Base-by-base conservation (phyloP, 2,888 invertebrate species). In the Branchellion lobata region DNA sequence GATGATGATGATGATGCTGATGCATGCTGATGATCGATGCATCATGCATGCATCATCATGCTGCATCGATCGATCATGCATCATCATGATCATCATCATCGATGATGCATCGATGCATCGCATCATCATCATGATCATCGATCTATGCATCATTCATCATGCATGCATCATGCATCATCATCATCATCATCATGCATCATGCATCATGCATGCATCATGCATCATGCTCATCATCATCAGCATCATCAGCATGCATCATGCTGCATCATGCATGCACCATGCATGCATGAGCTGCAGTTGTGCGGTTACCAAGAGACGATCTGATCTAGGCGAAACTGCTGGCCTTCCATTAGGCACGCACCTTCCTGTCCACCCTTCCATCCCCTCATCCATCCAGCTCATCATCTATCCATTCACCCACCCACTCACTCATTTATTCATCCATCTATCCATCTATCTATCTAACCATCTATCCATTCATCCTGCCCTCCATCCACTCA, bases 321-420 rank as follows among this genome's bases (percentile, higher is more conserved):
- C 5, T 40, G 40, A 40, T 40, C n/a, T 65, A 27, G 21, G 21
- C 33, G 18, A 47, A 33, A 18, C 24, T 51, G 3, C 24, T n/a
- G 47, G 21, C 1, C 57, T 31, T 36, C 36, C 69, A 57, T 36
- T 11, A 21, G 36, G 36, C 69, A 14, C 33, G 29, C 31, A 34
- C 51, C 68, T 31, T 81, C 2, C 81, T 81, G 24, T 1, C 83
- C 33, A n/a, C 51, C 31, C 79, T 29, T 72, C 53, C 72, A 51
- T 75, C 11, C 76, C 3, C 51, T 51, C 57, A 47, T 75, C 21
- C 24, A 47, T 75, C 76, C 47, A 47, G 47, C 76, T 24, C 27
- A 51, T 33, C 53, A 47, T 76, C 57, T 31, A 11, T 57, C 53
- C 61, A 51, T 76, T 57, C 14, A 11, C 27, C 57, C 61, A 11